Evolutionary conservation across 2,797 vertebrate species (phyloP).

Genomic region (Eupleurogrammus muticus): DNA sequence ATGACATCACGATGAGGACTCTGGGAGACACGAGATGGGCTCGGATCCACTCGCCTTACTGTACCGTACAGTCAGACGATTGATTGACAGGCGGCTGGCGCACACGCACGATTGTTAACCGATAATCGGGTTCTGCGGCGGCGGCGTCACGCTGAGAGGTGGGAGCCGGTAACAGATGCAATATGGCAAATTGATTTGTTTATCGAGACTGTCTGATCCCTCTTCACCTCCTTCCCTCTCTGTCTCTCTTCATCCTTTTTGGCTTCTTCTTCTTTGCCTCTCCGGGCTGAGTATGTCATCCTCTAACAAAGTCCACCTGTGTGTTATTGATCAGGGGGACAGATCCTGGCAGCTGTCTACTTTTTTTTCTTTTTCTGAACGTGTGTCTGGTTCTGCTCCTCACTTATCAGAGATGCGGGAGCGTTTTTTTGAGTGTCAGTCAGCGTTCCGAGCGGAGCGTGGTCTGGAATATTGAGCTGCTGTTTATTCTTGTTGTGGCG

Average conservation of each 20-base stretch:
- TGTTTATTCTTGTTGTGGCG: constrained; percentile 71
- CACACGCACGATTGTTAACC: constrained; percentile 47
- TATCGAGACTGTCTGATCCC: constrained; percentile 68
- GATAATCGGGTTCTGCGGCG: constrained; percentile 42
- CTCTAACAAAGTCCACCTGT: constrained; percentile 74
- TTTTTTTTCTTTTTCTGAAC: constrained; percentile 40
- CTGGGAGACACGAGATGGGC: constrained; percentile 58
- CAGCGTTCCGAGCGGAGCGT: constrained; percentile 27
- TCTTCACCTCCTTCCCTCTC: constrained; percentile 43
- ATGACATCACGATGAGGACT: constrained; percentile 72
- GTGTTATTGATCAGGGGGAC: constrained; percentile 40
- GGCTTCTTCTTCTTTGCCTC: constrained; percentile 6
- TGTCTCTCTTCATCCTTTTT: constrained; percentile 11
- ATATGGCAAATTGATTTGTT: constrained; percentile 73
- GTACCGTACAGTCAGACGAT: constrained; percentile 33
- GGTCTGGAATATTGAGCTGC: constrained; percentile 69
- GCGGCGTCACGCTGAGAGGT: constrained; percentile 48
- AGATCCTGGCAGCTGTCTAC: constrained; percentile 41
- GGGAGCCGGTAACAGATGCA: constrained; percentile 55
- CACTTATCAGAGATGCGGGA: constrained; percentile 17
- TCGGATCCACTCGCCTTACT: constrained; percentile 30
- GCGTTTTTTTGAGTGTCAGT: constrained; percentile 38
- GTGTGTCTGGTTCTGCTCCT: constrained; percentile 16
- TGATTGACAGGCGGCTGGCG: constrained; percentile 54
- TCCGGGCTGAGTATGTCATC: constrained; percentile 27